A percentile compares a stretch with the other conserved stretches of the same genome.
Conservation (phyloP, 2,888 invertebrate species). For the Apodemia mormo region DNA sequence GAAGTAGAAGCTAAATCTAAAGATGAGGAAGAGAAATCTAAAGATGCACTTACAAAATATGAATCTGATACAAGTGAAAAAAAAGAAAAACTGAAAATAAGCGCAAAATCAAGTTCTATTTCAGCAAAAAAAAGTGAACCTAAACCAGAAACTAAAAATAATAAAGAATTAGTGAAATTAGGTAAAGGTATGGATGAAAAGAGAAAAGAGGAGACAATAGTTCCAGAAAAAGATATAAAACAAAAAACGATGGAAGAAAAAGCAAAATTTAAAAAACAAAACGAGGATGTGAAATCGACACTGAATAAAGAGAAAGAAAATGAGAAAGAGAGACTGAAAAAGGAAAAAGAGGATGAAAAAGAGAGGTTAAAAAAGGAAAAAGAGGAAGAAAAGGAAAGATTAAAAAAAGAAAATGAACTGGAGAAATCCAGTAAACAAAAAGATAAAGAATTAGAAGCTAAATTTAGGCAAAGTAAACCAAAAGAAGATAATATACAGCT, state of each 20-base stretch:
- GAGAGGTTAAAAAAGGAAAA: not conserved
- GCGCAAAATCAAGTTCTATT: not conserved
- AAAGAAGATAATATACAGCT: conserved; percentile 1
- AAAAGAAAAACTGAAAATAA: not conserved
- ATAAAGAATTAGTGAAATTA: too few species aligned
- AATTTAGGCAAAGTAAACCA: not conserved
- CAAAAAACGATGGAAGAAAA: too few species aligned
- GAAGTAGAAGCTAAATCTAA: conserved; percentile 20
- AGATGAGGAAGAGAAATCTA: not conserved
- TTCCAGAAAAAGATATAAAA: too few species aligned
- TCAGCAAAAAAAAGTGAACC: not conserved
- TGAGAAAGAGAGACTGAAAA: not conserved
- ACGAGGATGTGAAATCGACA: not conserved
- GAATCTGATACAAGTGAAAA: not conserved
- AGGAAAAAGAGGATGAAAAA: not conserved
- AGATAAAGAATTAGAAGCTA: conserved; percentile 17
- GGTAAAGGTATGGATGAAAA: too few species aligned
- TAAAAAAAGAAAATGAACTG: conserved; percentile 2
- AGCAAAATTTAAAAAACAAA: too few species aligned
- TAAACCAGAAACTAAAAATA: not conserved
- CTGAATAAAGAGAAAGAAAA: not conserved
- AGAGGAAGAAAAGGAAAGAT: conserved; percentile 5
- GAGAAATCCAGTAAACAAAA: conserved; percentile 13
- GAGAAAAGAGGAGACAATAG: too few species aligned
- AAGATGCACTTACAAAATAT: not conserved